Conservation (phyloP, 2,113 vertebrate species). For the Mugil cephalus region DNA sequence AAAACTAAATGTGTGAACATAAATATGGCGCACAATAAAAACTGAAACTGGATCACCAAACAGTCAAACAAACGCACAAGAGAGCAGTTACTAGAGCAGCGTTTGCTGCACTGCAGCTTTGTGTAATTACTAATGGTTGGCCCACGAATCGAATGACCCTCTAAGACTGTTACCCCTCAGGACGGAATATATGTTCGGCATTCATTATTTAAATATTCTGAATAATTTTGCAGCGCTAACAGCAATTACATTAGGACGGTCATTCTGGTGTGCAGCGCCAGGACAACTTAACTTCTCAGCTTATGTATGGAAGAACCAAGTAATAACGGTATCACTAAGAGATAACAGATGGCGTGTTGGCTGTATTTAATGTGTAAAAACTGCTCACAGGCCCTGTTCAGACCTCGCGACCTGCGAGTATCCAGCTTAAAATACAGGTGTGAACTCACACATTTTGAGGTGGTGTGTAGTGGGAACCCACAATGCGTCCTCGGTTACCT, state of each 20-base stretch:
- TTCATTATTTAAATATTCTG: not conserved
- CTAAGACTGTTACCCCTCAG: not conserved
- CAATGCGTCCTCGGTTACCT: no score
- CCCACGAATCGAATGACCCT: not conserved
- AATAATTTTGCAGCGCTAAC: not conserved
- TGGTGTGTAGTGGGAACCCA: no score
- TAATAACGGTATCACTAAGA: no score
- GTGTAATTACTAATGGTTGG: conserved; percentile 11
- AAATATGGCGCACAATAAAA: no score
- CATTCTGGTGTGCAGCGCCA: not conserved
- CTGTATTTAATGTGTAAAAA: no score
- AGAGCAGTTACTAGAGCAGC: not conserved
- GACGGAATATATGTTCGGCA: not conserved
- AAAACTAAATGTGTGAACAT: not conserved
- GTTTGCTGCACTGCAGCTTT: conserved; percentile 10
- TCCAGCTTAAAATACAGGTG: no score
- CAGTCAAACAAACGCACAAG: not conserved
- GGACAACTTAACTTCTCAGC: not conserved
- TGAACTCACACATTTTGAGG: no score
- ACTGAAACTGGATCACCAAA: no score
- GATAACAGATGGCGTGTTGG: no score
- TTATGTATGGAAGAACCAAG: not conserved
- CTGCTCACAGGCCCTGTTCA: no score
- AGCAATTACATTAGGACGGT: not conserved
- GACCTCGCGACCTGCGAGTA: no score